Percentiles rank a stretch among this genome's conserved stretches.
phyloP scores from a whole-genome alignment of 1,140 invertebrate species.

The Cardiocondyla obscurior region DNA sequence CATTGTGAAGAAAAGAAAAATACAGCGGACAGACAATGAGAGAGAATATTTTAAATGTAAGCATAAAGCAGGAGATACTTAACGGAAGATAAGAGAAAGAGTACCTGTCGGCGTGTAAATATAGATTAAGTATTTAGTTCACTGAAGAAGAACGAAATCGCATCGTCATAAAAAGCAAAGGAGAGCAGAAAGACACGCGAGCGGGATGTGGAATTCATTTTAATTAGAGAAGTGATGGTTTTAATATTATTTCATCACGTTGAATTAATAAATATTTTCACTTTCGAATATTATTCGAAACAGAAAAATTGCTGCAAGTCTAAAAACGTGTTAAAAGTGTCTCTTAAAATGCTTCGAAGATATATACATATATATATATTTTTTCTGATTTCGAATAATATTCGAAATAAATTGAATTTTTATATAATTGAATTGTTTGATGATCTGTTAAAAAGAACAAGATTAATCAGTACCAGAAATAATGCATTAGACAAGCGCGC shows the following conservation, averaged over 20 bases:
- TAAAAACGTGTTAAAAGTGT: not conserved
- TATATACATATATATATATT: no score
- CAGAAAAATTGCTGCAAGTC: not conserved
- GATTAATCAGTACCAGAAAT: not conserved
- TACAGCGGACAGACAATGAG: not conserved
- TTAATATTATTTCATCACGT: not conserved
- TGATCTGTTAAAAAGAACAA: not conserved
- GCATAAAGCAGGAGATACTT: not conserved
- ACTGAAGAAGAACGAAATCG: constrained; percentile 13
- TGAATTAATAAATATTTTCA: not conserved
- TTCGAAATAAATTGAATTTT: not conserved
- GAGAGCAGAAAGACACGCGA: not conserved
- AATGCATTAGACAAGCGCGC: not conserved
- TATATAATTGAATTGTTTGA: not conserved
- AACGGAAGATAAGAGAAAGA: constrained; percentile 37
- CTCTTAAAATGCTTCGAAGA: not conserved
- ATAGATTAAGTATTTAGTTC: constrained; percentile 69
- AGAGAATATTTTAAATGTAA: constrained; percentile 20
- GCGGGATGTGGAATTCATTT: not conserved
- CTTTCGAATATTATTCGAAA: constrained; percentile 18
- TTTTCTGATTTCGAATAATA: not conserved
- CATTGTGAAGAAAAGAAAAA: constrained; percentile 29
- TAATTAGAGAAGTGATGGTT: not conserved
- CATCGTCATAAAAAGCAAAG: not conserved
- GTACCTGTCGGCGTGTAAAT: constrained; percentile 73